These are phyloP conservation scores for Liposcelis brunnea DNA, from an alignment of 2,888 invertebrate species.

Conservation along the genomic window DNA sequence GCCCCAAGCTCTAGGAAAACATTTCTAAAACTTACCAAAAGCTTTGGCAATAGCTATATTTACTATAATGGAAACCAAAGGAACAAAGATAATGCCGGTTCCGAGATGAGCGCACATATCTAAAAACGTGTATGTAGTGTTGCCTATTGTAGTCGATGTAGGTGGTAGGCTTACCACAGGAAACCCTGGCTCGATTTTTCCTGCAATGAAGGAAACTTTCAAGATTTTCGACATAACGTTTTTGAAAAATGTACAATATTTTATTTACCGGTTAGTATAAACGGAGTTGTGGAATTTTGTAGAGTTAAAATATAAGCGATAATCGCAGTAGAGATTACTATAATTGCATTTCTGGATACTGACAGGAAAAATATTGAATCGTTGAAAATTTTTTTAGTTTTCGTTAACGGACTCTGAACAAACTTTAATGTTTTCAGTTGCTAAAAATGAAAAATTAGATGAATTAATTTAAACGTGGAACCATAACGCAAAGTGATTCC, in stretches of 20 bases:
- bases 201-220: constrained; percentile 23
- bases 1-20: too few species aligned
- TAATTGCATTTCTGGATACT: constrained; percentile 50
- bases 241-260: too few species aligned
- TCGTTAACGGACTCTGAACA: constrained; percentile 25
- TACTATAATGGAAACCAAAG: constrained; percentile 55
- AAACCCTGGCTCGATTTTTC: constrained; percentile 41
- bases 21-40: constrained; percentile 55
- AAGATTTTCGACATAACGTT: too few species aligned
- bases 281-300: constrained; percentile 24
- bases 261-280: constrained; percentile 45
- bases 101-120: constrained; percentile 45
- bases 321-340: constrained; percentile 42
- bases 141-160: constrained; percentile 31
- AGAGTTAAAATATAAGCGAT: constrained; percentile 29
- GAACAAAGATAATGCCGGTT: constrained; percentile 49
- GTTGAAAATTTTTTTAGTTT: constrained; percentile 24
- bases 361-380: constrained; percentile 39
- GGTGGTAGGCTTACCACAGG: constrained; percentile 36
- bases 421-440: constrained; percentile 9
- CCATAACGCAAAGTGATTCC: too few species aligned
- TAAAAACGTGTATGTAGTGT: constrained; percentile 31
- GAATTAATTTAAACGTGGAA: too few species aligned
- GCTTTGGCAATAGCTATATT: constrained; percentile 74
- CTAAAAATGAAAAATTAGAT: too few species aligned